A percentile compares a stretch with the other conserved stretches of the same genome.
These are phyloP conservation scores for Synodontis membranacea DNA, from an alignment of 2,113 vertebrate genomes.

Conservation along the genomic window DNA sequence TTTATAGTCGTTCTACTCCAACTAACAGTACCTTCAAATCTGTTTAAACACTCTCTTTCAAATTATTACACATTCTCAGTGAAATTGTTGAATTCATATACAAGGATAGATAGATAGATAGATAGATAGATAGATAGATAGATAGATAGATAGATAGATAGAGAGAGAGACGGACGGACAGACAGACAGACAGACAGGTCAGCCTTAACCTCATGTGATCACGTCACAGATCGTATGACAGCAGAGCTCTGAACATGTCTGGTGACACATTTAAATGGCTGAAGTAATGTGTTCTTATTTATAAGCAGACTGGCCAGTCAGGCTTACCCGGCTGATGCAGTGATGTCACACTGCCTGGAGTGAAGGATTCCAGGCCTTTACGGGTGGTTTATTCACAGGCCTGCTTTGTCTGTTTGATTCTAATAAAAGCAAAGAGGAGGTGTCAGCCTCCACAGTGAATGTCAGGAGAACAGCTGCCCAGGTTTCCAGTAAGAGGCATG, in stretches of 20 bases:
- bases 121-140: not conserved
- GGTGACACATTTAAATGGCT: slow-evolving; percentile 21
- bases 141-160: not conserved
- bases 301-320: slow-evolving; percentile 13
- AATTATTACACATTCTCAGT: not conserved
- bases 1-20: not conserved
- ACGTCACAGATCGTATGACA: slow-evolving; percentile 2
- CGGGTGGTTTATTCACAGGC: slow-evolving; percentile 24
- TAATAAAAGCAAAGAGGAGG: slow-evolving; percentile 52
- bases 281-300: slow-evolving; percentile 42
- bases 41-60: not conserved
- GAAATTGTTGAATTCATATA: not conserved
- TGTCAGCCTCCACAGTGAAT: slow-evolving; percentile 47
- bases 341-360: slow-evolving; percentile 48
- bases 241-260: not conserved
- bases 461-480: slow-evolving; percentile 54
- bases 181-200: not conserved
- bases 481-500: slow-evolving; percentile 58
- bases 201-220: not conserved
- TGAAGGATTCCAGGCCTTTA: slow-evolving; percentile 53
- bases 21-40: not conserved
- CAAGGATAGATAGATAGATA: not conserved
- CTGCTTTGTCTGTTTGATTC: slow-evolving; percentile 39
- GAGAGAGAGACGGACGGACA: not conserved
- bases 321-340: slow-evolving; percentile 28